Base-by-base conservation (phyloP, 2,797 vertebrate species). In the Eidolon dupreanum region DNA sequence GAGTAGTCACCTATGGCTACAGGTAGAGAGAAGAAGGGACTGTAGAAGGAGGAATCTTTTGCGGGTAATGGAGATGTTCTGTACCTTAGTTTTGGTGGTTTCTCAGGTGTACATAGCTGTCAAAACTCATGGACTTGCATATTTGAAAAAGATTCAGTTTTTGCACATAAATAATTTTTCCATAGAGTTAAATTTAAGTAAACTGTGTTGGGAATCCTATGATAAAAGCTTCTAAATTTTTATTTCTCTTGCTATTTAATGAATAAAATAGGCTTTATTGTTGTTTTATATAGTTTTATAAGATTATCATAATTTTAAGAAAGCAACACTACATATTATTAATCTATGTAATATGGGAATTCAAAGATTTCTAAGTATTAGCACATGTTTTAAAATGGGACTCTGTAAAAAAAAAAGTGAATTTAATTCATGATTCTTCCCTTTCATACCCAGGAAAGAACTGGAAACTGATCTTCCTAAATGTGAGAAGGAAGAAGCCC, bases 271-370 rank as follows among this genome's bases (percentile, higher is more conserved):
- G 28, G 3, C 5, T 78, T 24, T 85, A 12, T 46, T 57, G 51
- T 70, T 68, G 4, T 81, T 94, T 84, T 55, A 36, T 55, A 2
- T 43, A 36, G 26, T 81, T 95, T 81, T 68, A 91, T 82, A 82
- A 59, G 85, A 81, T 36, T 61, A 66, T 57, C 74, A 36, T 36
- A 28, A 74, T 77, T 70, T 94, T 59, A 61, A 77, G 70, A 79
- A 93, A 41, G 20, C 4, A 59, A 88, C 78, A 49, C 26, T 2
- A 77, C 66, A 33, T 33, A 33, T 33, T 33, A 33, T 33, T 33
- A 66, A 43, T 43, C 20, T 86, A 61, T 10, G 11, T 5, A 36
- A 71, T 31, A 85, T 49, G 0, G 70, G 19, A 55, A 78, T 43
- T 28, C 11, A 49, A 38, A 73, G 63, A 65, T 70, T 83, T 82